Percentiles rank a stretch among this genome's conserved stretches.
Evolutionary conservation across 2,797 vertebrate genomes (phyloP).

Genomic region (Lagorchestes hirsutus): DNA sequence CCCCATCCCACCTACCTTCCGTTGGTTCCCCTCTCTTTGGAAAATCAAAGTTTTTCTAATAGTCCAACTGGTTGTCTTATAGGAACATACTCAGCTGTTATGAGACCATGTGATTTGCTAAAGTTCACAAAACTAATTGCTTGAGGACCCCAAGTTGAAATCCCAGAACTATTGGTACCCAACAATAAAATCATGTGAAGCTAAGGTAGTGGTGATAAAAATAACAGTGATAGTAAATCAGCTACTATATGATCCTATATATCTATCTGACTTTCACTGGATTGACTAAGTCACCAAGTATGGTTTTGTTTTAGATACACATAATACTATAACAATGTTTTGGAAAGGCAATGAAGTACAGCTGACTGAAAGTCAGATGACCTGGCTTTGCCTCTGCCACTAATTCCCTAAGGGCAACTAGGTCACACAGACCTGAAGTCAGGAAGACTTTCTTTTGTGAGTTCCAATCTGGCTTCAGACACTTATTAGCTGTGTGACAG

Average conservation of each 20-base stretch:
- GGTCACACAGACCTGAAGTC: not conserved
- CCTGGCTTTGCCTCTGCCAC: not conserved
- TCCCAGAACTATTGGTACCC: not conserved
- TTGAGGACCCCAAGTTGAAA: not conserved
- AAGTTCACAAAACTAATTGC: not conserved
- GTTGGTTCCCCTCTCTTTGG: not conserved
- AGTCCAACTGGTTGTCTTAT: not conserved
- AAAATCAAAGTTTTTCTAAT: not conserved
- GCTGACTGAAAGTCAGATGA: not conserved
- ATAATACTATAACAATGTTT: not conserved
- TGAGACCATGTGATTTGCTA: not conserved
- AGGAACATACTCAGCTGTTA: not conserved
- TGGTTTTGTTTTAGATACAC: not conserved
- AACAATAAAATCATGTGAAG: not conserved
- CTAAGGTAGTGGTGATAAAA: not conserved
- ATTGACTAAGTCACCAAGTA: not conserved
- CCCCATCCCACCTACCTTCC: not conserved
- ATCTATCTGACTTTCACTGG: not conserved
- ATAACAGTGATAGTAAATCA: not conserved
- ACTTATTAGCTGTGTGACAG: not conserved
- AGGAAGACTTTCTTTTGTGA: not conserved
- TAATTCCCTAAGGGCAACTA: not conserved
- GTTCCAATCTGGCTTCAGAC: not conserved
- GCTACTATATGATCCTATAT: not conserved
- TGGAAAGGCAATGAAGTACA: not conserved